phyloP scores from a whole-genome alignment of 1,140 invertebrate species.

The Mamestra configurata region DNA sequence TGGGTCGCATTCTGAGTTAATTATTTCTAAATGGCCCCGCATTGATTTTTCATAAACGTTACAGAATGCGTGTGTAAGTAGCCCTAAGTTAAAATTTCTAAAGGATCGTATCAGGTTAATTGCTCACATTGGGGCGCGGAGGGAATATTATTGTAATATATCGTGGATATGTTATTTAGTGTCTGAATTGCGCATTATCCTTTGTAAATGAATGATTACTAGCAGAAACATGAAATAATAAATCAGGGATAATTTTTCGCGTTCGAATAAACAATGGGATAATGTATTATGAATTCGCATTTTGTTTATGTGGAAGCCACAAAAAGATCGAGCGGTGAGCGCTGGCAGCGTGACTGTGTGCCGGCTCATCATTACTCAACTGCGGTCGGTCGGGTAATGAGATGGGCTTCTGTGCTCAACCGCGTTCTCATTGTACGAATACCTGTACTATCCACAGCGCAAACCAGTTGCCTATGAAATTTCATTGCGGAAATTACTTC shows the following conservation, averaged over 20 bases:
- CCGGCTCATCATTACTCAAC: slow-evolving; percentile 68
- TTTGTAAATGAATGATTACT: slow-evolving; percentile 43
- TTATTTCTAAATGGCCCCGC: slow-evolving; percentile 35
- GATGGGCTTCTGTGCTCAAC: slow-evolving; percentile 68
- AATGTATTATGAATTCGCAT: slow-evolving; percentile 57
- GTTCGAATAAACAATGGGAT: slow-evolving; percentile 57
- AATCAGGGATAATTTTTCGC: slow-evolving; percentile 52
- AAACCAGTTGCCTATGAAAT: slow-evolving; percentile 28
- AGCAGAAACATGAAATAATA: slow-evolving; percentile 41
- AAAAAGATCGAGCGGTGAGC: slow-evolving; percentile 55
- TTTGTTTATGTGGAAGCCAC: slow-evolving; percentile 59
- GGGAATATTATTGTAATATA: slow-evolving; percentile 19
- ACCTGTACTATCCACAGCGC: slow-evolving; percentile 44
- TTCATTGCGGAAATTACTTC: slow-evolving; percentile 23
- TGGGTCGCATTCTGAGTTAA: slow-evolving; percentile 30
- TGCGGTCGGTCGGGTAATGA: slow-evolving; percentile 77
- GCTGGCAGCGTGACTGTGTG: slow-evolving; percentile 65
- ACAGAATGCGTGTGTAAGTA: slow-evolving; percentile 39
- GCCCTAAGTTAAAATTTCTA: slow-evolving; percentile 11
- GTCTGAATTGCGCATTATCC: slow-evolving; percentile 21
- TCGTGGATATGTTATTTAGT: slow-evolving; percentile 15
- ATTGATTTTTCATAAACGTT: slow-evolving; percentile 45
- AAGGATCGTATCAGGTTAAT: slow-evolving; percentile 28
- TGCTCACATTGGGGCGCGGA: slow-evolving; percentile 17
- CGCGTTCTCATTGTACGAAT: slow-evolving; percentile 64